Evolutionary conservation across 1,140 invertebrate genomes (phyloP), one percentile per base, ranked within the genome.

Genomic region (Drosophila orena): DNA sequence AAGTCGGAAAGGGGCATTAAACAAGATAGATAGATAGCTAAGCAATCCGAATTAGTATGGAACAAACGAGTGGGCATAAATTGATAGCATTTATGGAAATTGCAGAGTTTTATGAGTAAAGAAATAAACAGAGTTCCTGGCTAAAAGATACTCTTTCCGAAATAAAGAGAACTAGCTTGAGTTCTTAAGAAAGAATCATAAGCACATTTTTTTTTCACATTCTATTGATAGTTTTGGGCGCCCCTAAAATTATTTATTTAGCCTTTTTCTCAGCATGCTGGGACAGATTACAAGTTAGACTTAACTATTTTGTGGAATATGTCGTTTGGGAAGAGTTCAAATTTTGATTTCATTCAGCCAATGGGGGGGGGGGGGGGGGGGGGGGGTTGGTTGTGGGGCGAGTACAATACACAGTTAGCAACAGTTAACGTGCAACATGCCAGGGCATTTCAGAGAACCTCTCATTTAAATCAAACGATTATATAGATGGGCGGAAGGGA

Each of bases 371-470:
- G 34, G 34, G 2, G 27, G 44, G 54, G 52, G 17, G 40, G 27
- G 38, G n/a, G n/a, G n/a, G n/a, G n/a, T n/a, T n/a, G n/a, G n/a
- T n/a, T n/a, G n/a, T 17, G 17, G 40, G 27, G 38, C 65, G 15
- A 46, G 44, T 57, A 64, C 57, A 50, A 47, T 68, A 70, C 43
- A 74, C 50, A 50, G 68, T 59, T 74, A 55, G 81, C 81, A 79
- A 84, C 84, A 75, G 57, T 74, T 68, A 89, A 79, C 84, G 77
- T 89, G 84, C 84, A 89, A 89, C 84, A 89, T 89, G 85, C 84
- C 77, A 70, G 68, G 58, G 68, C 64, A 77, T 52, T 38, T 76
- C 54, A 38, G 27, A 65, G 40, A 52, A 46, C 53, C 50, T 54
- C 30, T 34, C 11, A 30, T 4, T 27, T 10, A 46, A 34, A 20